Base-by-base conservation (phyloP, 2,888 invertebrate species). In the Diaphora mendica region DNA sequence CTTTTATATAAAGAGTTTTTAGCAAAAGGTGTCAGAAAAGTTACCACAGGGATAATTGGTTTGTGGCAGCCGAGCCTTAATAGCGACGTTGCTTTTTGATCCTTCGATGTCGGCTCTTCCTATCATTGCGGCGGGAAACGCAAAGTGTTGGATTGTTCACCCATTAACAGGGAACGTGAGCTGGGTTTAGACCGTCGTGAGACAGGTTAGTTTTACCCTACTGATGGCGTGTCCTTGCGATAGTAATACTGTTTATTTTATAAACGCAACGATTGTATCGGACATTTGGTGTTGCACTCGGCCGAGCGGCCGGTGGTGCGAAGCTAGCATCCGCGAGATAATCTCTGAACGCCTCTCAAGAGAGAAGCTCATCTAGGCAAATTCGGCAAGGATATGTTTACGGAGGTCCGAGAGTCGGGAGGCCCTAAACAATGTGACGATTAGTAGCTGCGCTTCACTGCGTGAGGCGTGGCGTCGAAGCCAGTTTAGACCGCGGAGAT, bases 71-170 rank as follows among this genome's bases (percentile, higher is more conserved):
- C 94, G 94, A 96, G 96, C 96, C 96, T 93, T 94, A 96, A 93
- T 96, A 96, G 96, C 96, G 96, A 97, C 96, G 96, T 96, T 93
- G 96, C 96, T 96, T 96, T 96, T 96, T 96, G 96, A 96, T 96
- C 96, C 95, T 96, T 97, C 96, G 96, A 97, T 97, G 96, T 97
- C 96, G 96, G 96, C 96, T 97, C 96, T 97, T 97, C 96, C 96
- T 97, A 97, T 97, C 96, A 97, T 97, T 96, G 96, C 94, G 96
- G 97, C 97, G 96, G 96, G 97, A 97, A 96, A 96, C 96, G 93
- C 96, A 95, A 97, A 97, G 97, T 95, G 96, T 97, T 94, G 96
- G 96, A 97, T 97, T 97, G 96, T 97, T 97, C 96, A 96, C 96
- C 96, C 96, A 94, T 95, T 91, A 96, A 96, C 91, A 96, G 96